Evolutionary conservation across 2,113 vertebrate species (phyloP).

Genomic region (Ramphastos sulfuratus): DNA sequence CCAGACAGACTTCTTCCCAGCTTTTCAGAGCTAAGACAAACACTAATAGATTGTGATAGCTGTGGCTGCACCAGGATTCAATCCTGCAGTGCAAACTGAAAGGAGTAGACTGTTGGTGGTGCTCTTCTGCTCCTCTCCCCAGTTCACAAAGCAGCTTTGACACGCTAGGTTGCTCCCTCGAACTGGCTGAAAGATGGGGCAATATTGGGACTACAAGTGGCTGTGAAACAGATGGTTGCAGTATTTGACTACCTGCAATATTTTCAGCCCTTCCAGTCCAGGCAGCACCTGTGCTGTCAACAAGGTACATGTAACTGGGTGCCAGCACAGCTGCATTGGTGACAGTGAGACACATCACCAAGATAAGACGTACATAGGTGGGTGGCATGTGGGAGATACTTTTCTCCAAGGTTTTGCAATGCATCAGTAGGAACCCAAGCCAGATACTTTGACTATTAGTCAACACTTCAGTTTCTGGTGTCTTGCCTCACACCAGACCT

Average conservation of each 20-base stretch:
- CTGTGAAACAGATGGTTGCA: not conserved
- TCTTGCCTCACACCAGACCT: not conserved
- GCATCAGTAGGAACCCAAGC: not conserved
- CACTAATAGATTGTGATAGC: not conserved
- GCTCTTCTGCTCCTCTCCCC: not conserved
- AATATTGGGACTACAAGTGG: not conserved
- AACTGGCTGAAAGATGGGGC: not conserved
- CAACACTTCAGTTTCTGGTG: not conserved
- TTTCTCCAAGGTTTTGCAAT: not conserved
- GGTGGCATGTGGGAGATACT: not conserved
- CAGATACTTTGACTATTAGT: not conserved
- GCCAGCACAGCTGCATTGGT: accelerated
- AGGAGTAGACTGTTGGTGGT: not conserved
- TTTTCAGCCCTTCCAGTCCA: not conserved
- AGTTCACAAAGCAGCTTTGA: not conserved
- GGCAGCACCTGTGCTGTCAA: not conserved
- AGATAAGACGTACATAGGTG: not conserved
- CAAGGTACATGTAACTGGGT: not conserved
- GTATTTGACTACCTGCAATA: not conserved
- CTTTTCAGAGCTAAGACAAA: not conserved
- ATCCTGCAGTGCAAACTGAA: not conserved
- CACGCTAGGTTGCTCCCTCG: not conserved
- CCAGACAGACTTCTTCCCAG: not conserved
- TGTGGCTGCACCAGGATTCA: not conserved
- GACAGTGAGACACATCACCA: not conserved